Evolutionary conservation across 2,113 vertebrate genomes (phyloP).

Genomic region (Poicephalus meyeri): DNA sequence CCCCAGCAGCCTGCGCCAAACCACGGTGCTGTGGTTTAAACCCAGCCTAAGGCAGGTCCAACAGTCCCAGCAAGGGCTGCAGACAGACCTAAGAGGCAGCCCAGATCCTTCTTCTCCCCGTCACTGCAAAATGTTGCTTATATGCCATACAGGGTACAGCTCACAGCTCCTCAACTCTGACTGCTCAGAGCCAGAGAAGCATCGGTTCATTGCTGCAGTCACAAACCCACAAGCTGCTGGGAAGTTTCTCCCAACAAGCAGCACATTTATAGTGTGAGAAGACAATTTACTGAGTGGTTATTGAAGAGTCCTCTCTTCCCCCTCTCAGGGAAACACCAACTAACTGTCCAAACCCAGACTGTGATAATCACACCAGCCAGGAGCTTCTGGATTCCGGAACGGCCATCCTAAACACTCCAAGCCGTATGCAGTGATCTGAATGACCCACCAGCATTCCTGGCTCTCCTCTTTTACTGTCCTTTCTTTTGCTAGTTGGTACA

Average conservation of each 20-base stretch:
- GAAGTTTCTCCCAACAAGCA: neutral
- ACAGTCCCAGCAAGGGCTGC: neutral
- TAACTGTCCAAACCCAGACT: neutral
- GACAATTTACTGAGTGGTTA: neutral
- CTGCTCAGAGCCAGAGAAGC: neutral
- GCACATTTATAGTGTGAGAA: neutral
- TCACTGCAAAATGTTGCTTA: neutral
- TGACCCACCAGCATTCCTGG: neutral
- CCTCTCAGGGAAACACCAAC: neutral
- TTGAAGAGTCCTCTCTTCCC: neutral
- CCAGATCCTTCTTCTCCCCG: neutral
- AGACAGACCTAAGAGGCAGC: neutral
- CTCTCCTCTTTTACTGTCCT: neutral
- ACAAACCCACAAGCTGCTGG: neutral
- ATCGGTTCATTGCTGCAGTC: neutral
- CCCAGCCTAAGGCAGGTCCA: neutral
- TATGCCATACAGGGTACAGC: neutral
- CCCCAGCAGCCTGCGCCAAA: accelerated
- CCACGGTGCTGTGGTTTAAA: neutral
- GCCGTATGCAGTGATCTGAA: neutral
- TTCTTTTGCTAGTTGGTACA: neutral
- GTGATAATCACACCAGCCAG: neutral
- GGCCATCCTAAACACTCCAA: neutral
- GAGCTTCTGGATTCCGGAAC: neutral
- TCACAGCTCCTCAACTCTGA: neutral